Percentiles rank a stretch among this genome's conserved stretches.
Evolutionary conservation across 2,797 vertebrate genomes (phyloP).

Genomic region (Pangasius sanitwongsei): DNA sequence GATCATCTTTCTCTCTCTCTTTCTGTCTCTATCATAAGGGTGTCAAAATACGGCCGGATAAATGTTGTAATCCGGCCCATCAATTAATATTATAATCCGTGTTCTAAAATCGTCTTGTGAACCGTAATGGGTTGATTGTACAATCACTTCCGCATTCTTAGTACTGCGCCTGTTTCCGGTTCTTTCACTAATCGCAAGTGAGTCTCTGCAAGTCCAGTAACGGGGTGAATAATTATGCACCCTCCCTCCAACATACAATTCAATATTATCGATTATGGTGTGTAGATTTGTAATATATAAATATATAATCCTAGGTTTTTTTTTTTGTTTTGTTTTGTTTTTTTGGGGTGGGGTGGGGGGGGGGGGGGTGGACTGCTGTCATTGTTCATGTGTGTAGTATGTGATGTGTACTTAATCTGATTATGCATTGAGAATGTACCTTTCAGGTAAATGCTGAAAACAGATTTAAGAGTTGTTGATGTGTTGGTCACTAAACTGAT

Average conservation of each 20-base stretch:
- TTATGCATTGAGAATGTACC: background rate
- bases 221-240: background rate
- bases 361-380: background rate
- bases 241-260: background rate
- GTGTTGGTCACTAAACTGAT: background rate
- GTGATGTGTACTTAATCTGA: background rate
- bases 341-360: too few species aligned
- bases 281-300: background rate
- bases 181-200: background rate
- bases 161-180: too few species aligned
- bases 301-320: background rate
- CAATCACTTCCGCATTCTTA: background rate
- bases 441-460: background rate
- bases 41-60: background rate
- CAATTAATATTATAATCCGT: background rate
- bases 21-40: too few species aligned
- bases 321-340: background rate
- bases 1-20: background rate
- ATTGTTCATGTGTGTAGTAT: background rate
- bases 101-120: background rate
- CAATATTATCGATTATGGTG: background rate
- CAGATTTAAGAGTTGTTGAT: background rate
- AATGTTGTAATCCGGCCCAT: background rate
- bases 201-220: too few species aligned
- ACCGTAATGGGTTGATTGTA: background rate